Percentiles rank a stretch among this genome's conserved stretches.
Evolutionary conservation across 1,140 invertebrate genomes (phyloP).

Genomic region (Bombus difficillimus): DNA sequence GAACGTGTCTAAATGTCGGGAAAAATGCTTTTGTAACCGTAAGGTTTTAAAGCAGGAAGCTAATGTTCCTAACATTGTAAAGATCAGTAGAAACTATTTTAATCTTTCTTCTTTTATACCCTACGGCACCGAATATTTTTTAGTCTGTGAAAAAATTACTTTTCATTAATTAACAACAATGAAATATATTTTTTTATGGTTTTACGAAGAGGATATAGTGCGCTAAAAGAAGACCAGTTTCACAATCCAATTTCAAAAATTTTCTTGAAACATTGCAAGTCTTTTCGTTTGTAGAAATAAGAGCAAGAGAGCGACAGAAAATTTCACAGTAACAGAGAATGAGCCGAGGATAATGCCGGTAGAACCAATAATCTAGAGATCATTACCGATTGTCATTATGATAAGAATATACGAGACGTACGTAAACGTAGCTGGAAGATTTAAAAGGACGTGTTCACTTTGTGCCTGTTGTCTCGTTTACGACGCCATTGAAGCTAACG

Average conservation of each 20-base stretch:
- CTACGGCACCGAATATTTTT: accelerated
- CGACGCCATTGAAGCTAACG: neutral
- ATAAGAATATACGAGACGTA: neutral
- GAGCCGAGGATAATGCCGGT: too few relatives aligned
- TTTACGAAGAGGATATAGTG: too few relatives aligned
- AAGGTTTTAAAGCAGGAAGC: too few relatives aligned
- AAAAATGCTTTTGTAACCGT: too few relatives aligned
- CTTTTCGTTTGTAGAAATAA: neutral
- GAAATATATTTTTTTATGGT: neutral
- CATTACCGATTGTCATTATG: neutral
- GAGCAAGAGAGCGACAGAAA: neutral
- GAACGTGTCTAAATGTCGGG: too few relatives aligned
- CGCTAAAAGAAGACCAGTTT: too few relatives aligned
- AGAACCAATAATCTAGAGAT: neutral
- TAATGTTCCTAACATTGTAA: neutral
- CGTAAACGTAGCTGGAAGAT: neutral
- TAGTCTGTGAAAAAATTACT: neutral
- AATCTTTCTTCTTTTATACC: neutral
- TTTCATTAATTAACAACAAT: neutral
- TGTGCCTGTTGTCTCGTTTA: neutral
- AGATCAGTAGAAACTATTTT: neutral
- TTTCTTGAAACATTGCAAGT: too few relatives aligned
- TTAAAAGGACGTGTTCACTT: neutral
- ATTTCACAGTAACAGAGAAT: neutral
- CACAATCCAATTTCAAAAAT: neutral